Evolutionary conservation across 2,113 vertebrate species (phyloP), one percentile per base, ranked within the genome.

Genomic region (Charadrius vociferus): DNA sequence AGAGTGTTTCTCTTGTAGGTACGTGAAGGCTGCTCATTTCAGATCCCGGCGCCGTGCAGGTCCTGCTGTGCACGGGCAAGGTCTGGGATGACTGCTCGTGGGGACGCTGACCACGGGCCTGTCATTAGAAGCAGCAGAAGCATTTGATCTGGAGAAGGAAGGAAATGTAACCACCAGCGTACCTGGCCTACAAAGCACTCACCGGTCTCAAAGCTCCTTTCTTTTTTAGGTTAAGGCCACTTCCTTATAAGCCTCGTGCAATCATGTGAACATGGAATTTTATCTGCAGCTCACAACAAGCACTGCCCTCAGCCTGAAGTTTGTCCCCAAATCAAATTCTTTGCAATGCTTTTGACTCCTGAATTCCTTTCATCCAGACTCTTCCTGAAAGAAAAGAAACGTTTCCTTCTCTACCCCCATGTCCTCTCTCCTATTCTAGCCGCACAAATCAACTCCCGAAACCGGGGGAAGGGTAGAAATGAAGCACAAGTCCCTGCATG

Each of bases 171-270:
- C 67, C 74, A 81, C 55, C 34, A 62, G 47, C 37, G 20, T 79
- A 85, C 94, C 82, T 85, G 94, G 91, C 91, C 96, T 95, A 93
- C 91, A 93, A 58, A 84, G 85, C 95, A 85, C 67, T 39, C 83
- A 84, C 87, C 86, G 58, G 71, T 63, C 93, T 88, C 91, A 88
- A 92, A 96, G 92, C 79, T 91, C 71, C 47, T 65, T 78, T 68
- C 49, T 50, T 82, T 88, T 78, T 67, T 61, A 86, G 63, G 61
- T 77, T 90, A 86, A 96, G 82, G 85, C 68, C 89, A 95, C 93
- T 97, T 97, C 95, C 89, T 94, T 66, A 43, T 78, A 95, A 96
- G 82, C 86, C 87, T 93, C 81, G 58, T 56, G 81, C 92, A 95
- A 95, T 83, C 89, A 93, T 91, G 87, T 93, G 86, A 93, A 90